Evolutionary conservation across 2,888 invertebrate species (phyloP), one percentile per base, ranked within the genome.

Genomic region (Euphydryas editha): DNA sequence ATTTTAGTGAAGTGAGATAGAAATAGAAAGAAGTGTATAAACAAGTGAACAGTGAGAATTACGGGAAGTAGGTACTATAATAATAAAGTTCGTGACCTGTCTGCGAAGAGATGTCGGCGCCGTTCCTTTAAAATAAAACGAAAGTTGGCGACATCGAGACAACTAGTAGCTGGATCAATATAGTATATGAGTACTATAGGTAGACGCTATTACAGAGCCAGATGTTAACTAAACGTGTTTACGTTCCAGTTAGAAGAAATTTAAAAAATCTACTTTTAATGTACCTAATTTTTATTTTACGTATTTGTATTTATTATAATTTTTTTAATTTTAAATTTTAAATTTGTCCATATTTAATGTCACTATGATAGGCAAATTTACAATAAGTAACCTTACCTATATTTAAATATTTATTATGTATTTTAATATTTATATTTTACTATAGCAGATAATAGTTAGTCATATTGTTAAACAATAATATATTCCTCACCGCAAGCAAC

Each of bases 41-140:
- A 11, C 2, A 51, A 24, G 15, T 51, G n/a, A 24, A 15, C 15
- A 7, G 49, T 13, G 13, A 2, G 47, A 47, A 15, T 7, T 24
- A 7, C 21, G n/a, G 15, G 49, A 15, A 51, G n/a, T 24, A 51
- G 11, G 21, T 24, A 15, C 10, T 36, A 36, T 36, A 36, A 36
- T 15, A 20, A 17, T 57, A 24, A 60, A 39, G 60, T 62, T 62
- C 62, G 20, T 56, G 56, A 62, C 56, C 60, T 54, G 42, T 55
- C 42, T 61, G 36, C 24, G n/a, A 30, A 54, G 18, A 30, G 36
- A 10, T 17, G 17, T 54, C 36, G 54, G 54, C 54, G 54, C 36
- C 54, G 11, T 54, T 54, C 36, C 2, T 36, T 54, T 30, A 36
- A 54, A 54, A 54, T 54, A 54, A 36, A 54, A n/a, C 30, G 54